These are phyloP conservation scores for Hoplodrina blanda DNA, from an alignment of 2,888 invertebrate genomes.

Conservation along the genomic window DNA sequence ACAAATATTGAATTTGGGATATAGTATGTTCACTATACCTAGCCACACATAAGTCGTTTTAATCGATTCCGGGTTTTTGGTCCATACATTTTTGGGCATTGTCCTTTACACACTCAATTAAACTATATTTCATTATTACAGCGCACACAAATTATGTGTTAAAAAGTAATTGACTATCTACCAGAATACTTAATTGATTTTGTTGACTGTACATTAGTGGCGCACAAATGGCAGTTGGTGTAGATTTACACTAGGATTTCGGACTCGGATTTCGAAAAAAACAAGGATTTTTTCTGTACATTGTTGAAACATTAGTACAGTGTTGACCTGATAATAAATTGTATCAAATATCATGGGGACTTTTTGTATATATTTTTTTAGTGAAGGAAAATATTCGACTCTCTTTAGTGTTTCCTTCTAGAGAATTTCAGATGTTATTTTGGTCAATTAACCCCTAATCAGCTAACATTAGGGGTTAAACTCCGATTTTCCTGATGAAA, in stretches of 20 bases:
- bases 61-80: no score
- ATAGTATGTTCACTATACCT: no score
- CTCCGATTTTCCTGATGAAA: no score
- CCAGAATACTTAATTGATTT: background rate
- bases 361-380: background rate
- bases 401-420: background rate
- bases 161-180: background rate
- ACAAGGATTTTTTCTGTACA: conserved; percentile 26
- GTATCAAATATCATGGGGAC: conserved; percentile 9
- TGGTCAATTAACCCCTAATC: background rate
- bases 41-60: no score
- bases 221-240: conserved; percentile 17
- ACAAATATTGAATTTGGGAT: no score
- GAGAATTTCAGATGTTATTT: background rate
- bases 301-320: conserved; percentile 1
- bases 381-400: background rate
- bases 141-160: background rate
- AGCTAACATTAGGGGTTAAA: background rate
- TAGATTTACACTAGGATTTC: conserved; percentile 41
- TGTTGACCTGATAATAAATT: conserved; percentile 16
- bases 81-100: no score
- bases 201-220: conserved; percentile 17
- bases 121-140: no score
- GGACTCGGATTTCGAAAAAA: conserved; percentile 24
- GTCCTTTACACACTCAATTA: no score